These are phyloP conservation scores for Eupsittula cactorum DNA, from an alignment of 2,113 vertebrate species.

Conservation along the genomic window DNA sequence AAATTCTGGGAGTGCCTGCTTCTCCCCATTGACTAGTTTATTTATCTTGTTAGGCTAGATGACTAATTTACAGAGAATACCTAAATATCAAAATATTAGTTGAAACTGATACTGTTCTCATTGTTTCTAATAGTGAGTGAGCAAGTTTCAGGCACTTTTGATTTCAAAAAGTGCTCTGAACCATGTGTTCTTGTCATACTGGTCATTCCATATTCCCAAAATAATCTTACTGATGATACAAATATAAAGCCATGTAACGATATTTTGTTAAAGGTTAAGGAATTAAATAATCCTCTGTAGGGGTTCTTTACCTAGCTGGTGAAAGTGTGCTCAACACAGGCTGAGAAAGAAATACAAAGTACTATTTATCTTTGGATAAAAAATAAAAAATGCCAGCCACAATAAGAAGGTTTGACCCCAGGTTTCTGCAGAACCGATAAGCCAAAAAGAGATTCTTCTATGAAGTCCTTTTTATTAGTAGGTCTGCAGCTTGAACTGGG, in stretches of 20 bases:
- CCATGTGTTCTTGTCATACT: neutral
- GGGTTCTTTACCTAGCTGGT: neutral
- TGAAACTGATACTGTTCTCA: neutral
- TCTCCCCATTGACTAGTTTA: neutral
- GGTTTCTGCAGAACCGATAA: neutral
- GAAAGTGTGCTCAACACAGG: neutral
- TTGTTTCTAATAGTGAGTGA: neutral
- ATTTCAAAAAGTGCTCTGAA: accelerated
- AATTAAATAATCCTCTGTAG: neutral
- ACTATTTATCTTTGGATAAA: neutral
- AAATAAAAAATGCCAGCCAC: neutral
- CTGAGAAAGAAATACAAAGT: neutral
- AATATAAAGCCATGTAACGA: neutral
- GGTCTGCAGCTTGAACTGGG: neutral
- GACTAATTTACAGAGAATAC: neutral
- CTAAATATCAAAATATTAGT: neutral
- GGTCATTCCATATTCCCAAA: neutral
- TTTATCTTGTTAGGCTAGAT: neutral
- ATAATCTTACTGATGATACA: neutral
- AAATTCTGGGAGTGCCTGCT: neutral
- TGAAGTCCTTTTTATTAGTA: neutral
- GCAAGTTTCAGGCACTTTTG: neutral
- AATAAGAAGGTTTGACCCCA: neutral
- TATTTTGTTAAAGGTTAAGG: neutral
- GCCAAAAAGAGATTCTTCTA: neutral